Conservation (phyloP, 2,888 invertebrate genomes). For the Matsumyia berberina region DNA sequence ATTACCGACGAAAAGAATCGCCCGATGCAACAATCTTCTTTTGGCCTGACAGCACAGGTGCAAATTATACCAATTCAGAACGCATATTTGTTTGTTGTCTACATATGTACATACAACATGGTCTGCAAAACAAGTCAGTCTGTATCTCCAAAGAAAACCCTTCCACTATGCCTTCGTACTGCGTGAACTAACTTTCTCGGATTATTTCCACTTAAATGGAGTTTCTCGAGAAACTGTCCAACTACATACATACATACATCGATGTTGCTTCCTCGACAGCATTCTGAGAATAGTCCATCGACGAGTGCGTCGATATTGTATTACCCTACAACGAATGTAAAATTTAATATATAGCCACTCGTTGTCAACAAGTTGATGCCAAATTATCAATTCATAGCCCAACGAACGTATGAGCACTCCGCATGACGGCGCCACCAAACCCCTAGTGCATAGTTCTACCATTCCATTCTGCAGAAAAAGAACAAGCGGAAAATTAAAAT, state of each 20-base stretch:
- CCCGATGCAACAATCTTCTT: too few species aligned
- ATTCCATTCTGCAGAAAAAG: slow-evolving; percentile 9
- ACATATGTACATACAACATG: too few species aligned
- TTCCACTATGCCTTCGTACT: not conserved
- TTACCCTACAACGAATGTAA: not conserved
- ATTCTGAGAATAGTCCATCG: slow-evolving; percentile 13
- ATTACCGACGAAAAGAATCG: too few species aligned
- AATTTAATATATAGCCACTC: not conserved
- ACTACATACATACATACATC: too few species aligned
- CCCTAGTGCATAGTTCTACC: not conserved
- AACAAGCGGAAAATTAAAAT: slow-evolving; percentile 30
- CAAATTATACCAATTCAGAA: too few species aligned
- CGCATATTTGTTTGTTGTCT: too few species aligned
- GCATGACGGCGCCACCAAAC: slow-evolving; percentile 43
- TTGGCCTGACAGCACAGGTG: too few species aligned
- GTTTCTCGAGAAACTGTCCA: slow-evolving; percentile 15
- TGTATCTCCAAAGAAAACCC: not conserved
- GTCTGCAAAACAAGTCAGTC: too few species aligned
- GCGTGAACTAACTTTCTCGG: not conserved
- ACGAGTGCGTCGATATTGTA: not conserved
- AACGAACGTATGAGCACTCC: not conserved
- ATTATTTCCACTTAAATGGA: slow-evolving; percentile 4
- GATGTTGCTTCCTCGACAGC: slow-evolving; percentile 13
- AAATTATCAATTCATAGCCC: slow-evolving; percentile 33
- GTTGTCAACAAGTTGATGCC: slow-evolving; percentile 22